Conservation (phyloP, 2,888 invertebrate species). For the Leptura quadrifasciata region DNA sequence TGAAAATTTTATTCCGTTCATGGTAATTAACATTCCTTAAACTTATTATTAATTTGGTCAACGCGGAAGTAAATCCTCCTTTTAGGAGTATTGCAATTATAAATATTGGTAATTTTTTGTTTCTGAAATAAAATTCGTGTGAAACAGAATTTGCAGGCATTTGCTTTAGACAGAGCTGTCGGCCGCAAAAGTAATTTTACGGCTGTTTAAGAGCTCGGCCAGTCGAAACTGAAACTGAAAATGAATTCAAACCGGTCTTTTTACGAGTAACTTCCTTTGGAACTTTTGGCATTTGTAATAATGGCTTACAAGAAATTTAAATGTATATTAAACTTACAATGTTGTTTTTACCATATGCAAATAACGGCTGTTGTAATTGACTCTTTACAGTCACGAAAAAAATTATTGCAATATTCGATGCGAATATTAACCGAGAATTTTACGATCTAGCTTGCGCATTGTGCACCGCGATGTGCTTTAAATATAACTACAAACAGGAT, state of each 20-base stretch:
- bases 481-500: neutral
- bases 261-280: slow-evolving; percentile 4
- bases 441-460: slow-evolving; percentile 11
- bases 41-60: too few relatives aligned
- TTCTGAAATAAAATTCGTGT: neutral
- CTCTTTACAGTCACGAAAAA: slow-evolving; percentile 15
- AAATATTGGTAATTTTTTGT: too few relatives aligned
- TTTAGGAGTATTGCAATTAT: too few relatives aligned
- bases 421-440: slow-evolving; percentile 16
- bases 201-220: slow-evolving; percentile 41
- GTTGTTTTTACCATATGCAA: slow-evolving; percentile 22
- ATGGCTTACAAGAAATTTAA: slow-evolving; percentile 35
- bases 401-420: slow-evolving; percentile 8
- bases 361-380: slow-evolving; percentile 19
- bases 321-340: slow-evolving; percentile 37
- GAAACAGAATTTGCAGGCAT: neutral
- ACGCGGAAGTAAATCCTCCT: too few relatives aligned
- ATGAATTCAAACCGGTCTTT: slow-evolving; percentile 56
- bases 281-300: slow-evolving; percentile 24
- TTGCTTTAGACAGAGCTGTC: neutral
- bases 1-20: too few relatives aligned
- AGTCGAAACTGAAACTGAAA: slow-evolving; percentile 58
- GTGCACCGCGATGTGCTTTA: neutral
- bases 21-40: too few relatives aligned
- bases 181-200: slow-evolving; percentile 40